These are phyloP conservation scores for Dendrolimus punctatus DNA, from an alignment of 1,140 invertebrate species.

Conservation along the genomic window DNA sequence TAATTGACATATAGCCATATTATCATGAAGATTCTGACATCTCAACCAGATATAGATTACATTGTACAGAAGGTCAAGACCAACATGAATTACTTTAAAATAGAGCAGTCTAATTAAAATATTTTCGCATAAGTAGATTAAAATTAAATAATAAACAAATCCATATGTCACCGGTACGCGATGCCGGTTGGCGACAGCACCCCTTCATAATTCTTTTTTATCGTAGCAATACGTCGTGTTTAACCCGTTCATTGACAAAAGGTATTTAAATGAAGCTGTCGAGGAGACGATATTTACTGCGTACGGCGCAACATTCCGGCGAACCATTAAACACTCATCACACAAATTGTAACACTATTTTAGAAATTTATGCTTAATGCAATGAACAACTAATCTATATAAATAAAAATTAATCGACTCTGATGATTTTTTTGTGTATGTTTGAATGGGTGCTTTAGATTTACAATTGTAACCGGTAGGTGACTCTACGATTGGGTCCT, in stretches of 20 bases:
- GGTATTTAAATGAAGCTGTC: conserved; percentile 72
- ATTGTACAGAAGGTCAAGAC: no score
- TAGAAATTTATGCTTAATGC: no score
- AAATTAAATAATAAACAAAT: conserved; percentile 38
- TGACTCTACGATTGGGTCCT: no score
- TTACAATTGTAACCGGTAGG: no score
- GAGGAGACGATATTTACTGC: conserved; percentile 62
- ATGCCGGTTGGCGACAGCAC: conserved; percentile 36
- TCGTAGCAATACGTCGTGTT: conserved; percentile 43
- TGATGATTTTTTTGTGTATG: no score
- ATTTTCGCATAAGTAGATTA: conserved; percentile 57
- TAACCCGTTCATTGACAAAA: conserved; percentile 72
- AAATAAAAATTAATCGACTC: no score
- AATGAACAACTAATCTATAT: no score
- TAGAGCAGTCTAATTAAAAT: conserved; percentile 56
- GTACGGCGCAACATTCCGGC: conserved; percentile 31
- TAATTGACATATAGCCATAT: no score
- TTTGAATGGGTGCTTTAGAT: no score
- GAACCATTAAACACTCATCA: conserved; percentile 43
- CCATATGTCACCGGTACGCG: conserved; percentile 10
- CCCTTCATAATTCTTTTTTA: conserved; percentile 67
- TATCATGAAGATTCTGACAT: no score
- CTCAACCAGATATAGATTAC: no score
- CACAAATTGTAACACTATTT: no score
- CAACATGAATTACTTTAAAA: conserved; percentile 3